phyloP scores from a whole-genome alignment of 2,888 invertebrate genomes.

The Pandemis corylana region DNA sequence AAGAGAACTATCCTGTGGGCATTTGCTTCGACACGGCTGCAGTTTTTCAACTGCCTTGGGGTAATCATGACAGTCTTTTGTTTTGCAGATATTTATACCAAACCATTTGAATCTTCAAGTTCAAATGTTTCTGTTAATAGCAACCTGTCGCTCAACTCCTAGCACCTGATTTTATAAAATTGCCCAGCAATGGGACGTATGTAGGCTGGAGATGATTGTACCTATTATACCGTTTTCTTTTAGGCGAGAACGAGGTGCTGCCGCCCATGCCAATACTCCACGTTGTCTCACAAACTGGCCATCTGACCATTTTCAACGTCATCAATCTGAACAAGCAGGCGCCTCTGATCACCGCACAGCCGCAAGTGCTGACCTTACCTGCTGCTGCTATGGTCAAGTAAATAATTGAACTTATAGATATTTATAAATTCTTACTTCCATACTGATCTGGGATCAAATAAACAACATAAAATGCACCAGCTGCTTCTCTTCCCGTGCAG shows the following conservation, averaged over 20 bases:
- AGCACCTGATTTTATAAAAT: too few relatives aligned
- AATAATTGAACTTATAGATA: not conserved
- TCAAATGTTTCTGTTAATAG: too few relatives aligned
- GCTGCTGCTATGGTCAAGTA: conserved; percentile 63
- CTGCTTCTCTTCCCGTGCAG: too few relatives aligned
- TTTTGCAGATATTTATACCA: too few relatives aligned
- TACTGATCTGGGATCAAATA: too few relatives aligned
- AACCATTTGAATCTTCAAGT: not conserved
- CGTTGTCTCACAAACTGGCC: conserved; percentile 90
- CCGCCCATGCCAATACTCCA: conserved; percentile 92
- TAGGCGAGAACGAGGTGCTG: conserved; percentile 86
- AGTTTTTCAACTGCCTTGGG: conserved; percentile 87
- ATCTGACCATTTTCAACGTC: conserved; percentile 91
- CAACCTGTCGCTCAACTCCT: too few relatives aligned
- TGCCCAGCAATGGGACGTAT: too few relatives aligned
- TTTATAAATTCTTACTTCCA: too few relatives aligned
- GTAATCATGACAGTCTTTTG: conserved; percentile 60
- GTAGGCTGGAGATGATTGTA: too few relatives aligned
- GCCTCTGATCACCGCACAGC: conserved; percentile 86
- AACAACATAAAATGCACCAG: too few relatives aligned
- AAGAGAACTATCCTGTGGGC: conserved; percentile 94
- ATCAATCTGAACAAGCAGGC: conserved; percentile 87
- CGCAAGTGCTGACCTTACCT: conserved; percentile 76
- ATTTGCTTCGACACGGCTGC: conserved; percentile 90
- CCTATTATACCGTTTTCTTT: conserved; percentile 39